Conservation (phyloP, 2,888 invertebrate genomes). For the Mesoligia furuncula region DNA sequence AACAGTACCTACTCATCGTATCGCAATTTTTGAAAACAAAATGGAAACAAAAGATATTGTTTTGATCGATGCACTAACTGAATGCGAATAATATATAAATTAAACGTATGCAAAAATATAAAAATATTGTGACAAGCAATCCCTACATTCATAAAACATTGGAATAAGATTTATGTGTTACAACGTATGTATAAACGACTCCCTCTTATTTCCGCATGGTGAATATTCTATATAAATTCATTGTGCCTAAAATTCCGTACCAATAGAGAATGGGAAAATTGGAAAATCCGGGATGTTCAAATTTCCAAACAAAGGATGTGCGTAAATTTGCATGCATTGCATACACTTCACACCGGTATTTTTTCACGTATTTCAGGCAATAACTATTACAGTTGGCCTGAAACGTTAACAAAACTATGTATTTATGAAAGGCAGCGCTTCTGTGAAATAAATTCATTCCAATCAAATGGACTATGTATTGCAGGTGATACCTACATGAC, state of each 20-base stretch:
- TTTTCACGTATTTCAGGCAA: constrained; percentile 25
- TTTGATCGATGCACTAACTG: constrained; percentile 17
- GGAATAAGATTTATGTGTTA: constrained; percentile 22
- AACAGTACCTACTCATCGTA: not conserved
- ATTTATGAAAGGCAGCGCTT: constrained; percentile 12
- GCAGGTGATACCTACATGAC: not conserved
- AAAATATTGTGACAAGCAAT: constrained; percentile 11
- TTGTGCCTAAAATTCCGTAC: constrained; percentile 26
- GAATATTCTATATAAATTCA: constrained; percentile 30
- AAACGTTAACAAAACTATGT: constrained; percentile 14
- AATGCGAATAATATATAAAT: constrained; percentile 30
- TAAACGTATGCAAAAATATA: constrained; percentile 8
- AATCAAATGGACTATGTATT: constrained; percentile 14
- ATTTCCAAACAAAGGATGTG: constrained; percentile 34
- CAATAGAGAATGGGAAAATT: constrained; percentile 30
- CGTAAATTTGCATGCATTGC: constrained; percentile 30
- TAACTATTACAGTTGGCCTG: constrained; percentile 14
- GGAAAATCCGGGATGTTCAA: constrained; percentile 24
- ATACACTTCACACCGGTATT: constrained; percentile 1
- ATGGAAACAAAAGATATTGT: not conserved
- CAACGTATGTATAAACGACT: not conserved
- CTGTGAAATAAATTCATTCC: constrained; percentile 28
- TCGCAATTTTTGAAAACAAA: not conserved
- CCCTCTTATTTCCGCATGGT: constrained; percentile 20
- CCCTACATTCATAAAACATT: constrained; percentile 5